Conservation (phyloP, 2,113 vertebrate genomes). For the Rutilus rutilus region DNA sequence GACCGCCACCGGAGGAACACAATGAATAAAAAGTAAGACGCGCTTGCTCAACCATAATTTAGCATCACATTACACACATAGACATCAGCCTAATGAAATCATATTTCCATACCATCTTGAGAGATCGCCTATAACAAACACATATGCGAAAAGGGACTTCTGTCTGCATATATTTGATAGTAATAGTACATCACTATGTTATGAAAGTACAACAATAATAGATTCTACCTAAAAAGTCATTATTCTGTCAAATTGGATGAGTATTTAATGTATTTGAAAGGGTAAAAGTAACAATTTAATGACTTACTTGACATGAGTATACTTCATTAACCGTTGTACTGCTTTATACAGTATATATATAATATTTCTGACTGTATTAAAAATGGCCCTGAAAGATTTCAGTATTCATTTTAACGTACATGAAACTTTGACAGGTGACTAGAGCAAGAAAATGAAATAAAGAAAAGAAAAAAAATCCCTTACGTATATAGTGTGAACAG, state of each 20-base stretch:
- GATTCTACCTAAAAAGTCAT: not conserved
- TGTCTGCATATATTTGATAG: not conserved
- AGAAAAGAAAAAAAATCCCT: not conserved
- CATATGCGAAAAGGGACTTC: not conserved
- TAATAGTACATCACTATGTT: not conserved
- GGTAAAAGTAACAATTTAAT: not conserved
- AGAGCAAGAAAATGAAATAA: not conserved
- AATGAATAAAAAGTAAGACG: conserved; percentile 25
- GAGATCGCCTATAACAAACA: not conserved
- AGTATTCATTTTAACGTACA: not conserved
- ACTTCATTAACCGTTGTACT: too few relatives aligned
- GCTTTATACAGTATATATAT: too few relatives aligned
- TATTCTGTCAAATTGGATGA: not conserved
- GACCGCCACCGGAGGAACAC: conserved; percentile 22
- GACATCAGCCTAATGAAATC: not conserved
- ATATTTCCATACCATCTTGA: not conserved
- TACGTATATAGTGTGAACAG: not conserved
- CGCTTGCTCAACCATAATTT: conserved; percentile 24
- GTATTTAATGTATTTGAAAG: not conserved
- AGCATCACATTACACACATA: not conserved
- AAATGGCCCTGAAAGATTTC: not conserved
- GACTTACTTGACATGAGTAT: too few relatives aligned
- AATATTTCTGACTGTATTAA: not conserved
- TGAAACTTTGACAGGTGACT: not conserved
- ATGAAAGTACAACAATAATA: not conserved